Base-by-base conservation (phyloP, 1,140 invertebrate species). In the Andricus grossulariae region DNA sequence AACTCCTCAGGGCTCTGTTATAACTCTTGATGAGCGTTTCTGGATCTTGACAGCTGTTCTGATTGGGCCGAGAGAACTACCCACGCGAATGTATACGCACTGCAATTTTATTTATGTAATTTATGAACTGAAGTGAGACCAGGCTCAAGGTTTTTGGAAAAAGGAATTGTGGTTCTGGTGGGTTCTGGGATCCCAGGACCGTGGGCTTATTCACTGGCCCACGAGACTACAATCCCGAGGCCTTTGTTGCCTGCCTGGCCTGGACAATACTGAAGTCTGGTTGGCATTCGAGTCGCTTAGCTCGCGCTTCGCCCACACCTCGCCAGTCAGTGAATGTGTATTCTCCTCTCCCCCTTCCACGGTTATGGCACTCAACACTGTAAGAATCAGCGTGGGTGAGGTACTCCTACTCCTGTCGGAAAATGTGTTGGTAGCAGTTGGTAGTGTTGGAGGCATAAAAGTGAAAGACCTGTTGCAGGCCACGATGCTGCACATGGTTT, bases 171-270 rank as follows among this genome's bases (percentile, higher is more conserved):
- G 39, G 39, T 45, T 45, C 39, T 45, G 8, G n/a, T n/a, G 25
- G 25, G 3, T 3, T 25, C 3, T 3, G 3, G 39, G 39, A 0
- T 45, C 7, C 39, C 39, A 45, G 39, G 39, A 45, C 7, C 39
- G 39, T 10, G 39, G 39, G 39, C 45, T 18, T 16, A 1, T 55
- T 19, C n/a, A 16, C 51, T 21, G 49, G 32, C 16, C n/a, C 8
- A 50, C 8, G 18, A 50, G 1, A 75, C 60, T 7, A 39, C 18
- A 57, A 76, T 71, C 16, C 50, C 75, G 51, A 72, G 66, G 66
- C 52, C 54, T 80, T 77, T 78, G 76, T 72, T 75, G 50, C 50
- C 39, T 75, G 50, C 50, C 39, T 45, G 39, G 39, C 39, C 39
- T 45, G 39, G 10, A 45, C 39, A 45, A 45, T 11, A 45, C 39